phyloP scores from a whole-genome alignment of 2,888 invertebrate species.

The Drosophila flavopinicola region DNA sequence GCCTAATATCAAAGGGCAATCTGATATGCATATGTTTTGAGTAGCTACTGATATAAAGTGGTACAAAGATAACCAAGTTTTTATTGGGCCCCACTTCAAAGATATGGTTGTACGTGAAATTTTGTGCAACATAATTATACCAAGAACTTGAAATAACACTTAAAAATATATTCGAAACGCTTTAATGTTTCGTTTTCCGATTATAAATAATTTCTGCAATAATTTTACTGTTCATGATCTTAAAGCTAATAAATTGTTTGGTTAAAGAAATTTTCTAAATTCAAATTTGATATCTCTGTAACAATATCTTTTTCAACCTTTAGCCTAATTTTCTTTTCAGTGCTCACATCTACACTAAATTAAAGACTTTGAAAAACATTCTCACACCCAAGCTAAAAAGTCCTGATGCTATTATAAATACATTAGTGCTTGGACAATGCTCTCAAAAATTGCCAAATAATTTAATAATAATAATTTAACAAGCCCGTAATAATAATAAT shows the following conservation, averaged over 20 bases:
- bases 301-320: too few species aligned
- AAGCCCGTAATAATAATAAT: not conserved
- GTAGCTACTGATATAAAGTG: constrained; percentile 1
- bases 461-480: constrained; percentile 10
- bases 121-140: constrained; percentile 5
- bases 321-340: too few species aligned
- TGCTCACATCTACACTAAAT: too few species aligned
- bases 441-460: constrained; percentile 13
- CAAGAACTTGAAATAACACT: too few species aligned
- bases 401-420: constrained; percentile 2
- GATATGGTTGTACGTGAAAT: constrained; percentile 8
- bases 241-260: too few species aligned
- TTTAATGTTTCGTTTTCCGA: too few species aligned
- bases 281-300: too few species aligned
- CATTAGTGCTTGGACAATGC: constrained; percentile 9
- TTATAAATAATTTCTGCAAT: too few species aligned
- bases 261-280: too few species aligned
- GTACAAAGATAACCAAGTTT: not conserved
- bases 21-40: constrained; percentile 4
- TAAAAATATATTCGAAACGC: too few species aligned
- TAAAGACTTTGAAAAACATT: not conserved
- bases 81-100: constrained; percentile 2
- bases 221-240: too few species aligned
- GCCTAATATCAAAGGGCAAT: not conserved
- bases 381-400: not conserved